Evolutionary conservation across 1,140 invertebrate species (phyloP).

Genomic region (Zaprionus lachaisei): DNA sequence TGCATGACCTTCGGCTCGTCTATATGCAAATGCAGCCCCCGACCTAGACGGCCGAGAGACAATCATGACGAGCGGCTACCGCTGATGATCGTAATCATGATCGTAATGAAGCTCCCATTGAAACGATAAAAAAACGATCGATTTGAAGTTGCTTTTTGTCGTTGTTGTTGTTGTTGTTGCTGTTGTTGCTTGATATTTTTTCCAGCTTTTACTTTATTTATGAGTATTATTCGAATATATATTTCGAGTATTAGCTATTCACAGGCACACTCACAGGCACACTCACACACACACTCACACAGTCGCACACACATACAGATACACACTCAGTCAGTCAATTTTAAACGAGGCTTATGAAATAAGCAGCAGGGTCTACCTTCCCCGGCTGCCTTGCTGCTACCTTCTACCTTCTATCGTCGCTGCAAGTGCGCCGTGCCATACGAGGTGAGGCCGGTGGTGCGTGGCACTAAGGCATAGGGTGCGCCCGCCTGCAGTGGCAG

Average conservation of each 20-base stretch:
- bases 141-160: constrained; percentile 40
- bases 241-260: constrained; percentile 19
- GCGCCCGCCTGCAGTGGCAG: constrained; percentile 76
- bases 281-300: neutral
- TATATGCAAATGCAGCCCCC: constrained; percentile 69
- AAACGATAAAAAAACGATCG: constrained; percentile 47
- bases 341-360: constrained; percentile 33
- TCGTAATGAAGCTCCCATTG: constrained; percentile 29
- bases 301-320: neutral
- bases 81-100: constrained; percentile 31
- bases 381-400: neutral
- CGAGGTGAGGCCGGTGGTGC: constrained; percentile 72
- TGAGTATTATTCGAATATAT: constrained; percentile 34
- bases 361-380: neutral
- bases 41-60: constrained; percentile 15
- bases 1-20: constrained; percentile 54
- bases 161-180: no score
- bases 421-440: constrained; percentile 76
- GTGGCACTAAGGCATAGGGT: constrained; percentile 65
- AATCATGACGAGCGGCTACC: constrained; percentile 9
- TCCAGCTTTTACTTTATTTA: constrained; percentile 55
- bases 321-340: constrained; percentile 20
- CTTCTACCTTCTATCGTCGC: constrained; percentile 55
- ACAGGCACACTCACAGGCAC: constrained; percentile 15
- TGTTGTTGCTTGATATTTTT: constrained; percentile 30